Evolutionary conservation across 1,140 invertebrate genomes (phyloP).

Genomic region (Drosophila watanabei): DNA sequence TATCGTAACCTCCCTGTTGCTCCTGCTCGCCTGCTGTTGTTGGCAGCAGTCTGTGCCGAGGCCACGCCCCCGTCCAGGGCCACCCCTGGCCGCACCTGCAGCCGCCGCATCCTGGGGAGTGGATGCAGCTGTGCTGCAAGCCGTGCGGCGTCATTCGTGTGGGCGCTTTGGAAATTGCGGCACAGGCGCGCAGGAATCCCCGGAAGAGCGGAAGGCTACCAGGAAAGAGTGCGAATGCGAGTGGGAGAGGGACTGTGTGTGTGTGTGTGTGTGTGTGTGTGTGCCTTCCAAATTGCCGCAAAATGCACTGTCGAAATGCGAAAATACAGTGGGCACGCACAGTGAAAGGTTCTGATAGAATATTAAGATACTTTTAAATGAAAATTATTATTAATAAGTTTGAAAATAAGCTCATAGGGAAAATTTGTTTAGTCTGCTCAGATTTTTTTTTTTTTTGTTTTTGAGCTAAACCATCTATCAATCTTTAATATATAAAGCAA

Average conservation of each 20-base stretch:
- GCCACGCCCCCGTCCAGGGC: constrained; percentile 31
- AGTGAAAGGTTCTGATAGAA: not conserved
- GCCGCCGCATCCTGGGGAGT: constrained; percentile 32
- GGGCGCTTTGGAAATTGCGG: constrained; percentile 66
- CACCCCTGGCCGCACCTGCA: constrained; percentile 18
- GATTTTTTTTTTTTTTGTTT: too few relatives aligned
- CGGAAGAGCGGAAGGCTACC: constrained; percentile 7
- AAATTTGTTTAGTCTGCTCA: not conserved
- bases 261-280: not conserved
- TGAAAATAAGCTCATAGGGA: not conserved
- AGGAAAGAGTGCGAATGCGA: not conserved
- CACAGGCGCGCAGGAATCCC: constrained; percentile 65
- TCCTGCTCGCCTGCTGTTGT: constrained; percentile 58
- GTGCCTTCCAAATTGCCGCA: constrained; percentile 47
- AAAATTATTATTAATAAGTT: not conserved
- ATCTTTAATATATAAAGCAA: not conserved
- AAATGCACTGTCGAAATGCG: not conserved
- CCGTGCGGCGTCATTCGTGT: constrained; percentile 62
- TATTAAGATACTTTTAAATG: not conserved
- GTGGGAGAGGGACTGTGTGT: not conserved
- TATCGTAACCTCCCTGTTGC: constrained; percentile 5
- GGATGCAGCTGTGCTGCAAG: constrained; percentile 67
- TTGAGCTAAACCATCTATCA: not conserved
- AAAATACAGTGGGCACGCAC: not conserved
- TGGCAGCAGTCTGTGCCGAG: constrained; percentile 59